A percentile compares a stretch with the other conserved stretches of the same genome.
Evolutionary conservation across 2,113 vertebrate species (phyloP).

Genomic region (Rhinichthys klamathensis): DNA sequence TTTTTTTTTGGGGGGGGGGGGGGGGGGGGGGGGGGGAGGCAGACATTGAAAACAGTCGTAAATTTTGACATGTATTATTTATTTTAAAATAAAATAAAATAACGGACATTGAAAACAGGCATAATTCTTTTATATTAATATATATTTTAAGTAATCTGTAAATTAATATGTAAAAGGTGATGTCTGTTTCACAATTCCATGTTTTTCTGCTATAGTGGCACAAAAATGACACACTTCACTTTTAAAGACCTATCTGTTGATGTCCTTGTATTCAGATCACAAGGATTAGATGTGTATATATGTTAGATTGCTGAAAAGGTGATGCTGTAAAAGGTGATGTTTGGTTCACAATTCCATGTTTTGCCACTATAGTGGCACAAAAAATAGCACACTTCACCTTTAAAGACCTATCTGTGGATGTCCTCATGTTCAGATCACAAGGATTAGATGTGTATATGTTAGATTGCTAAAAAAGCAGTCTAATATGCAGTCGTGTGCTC

Average conservation of each 20-base stretch:
- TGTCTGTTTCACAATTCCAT: neutral
- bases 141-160: no score
- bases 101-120: no score
- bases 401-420: neutral
- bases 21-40: no score
- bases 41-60: no score
- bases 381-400: neutral
- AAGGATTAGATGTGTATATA: conserved; percentile 10
- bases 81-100: no score
- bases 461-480: neutral
- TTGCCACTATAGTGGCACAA: neutral
- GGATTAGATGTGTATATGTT: neutral
- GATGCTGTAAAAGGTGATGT: neutral
- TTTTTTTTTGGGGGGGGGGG: no score
- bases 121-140: no score
- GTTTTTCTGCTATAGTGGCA: neutral
- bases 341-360: neutral
- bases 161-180: neutral
- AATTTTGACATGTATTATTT: no score
- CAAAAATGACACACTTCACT: neutral
- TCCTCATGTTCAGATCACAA: conserved; percentile 1
- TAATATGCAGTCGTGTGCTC: conserved; percentile 48
- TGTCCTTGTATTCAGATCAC: neutral
- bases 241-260: neutral
- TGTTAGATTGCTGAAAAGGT: neutral